These are phyloP conservation scores for Pectinophora gossypiella DNA, from an alignment of 1,140 invertebrate genomes.

Conservation along the genomic window DNA sequence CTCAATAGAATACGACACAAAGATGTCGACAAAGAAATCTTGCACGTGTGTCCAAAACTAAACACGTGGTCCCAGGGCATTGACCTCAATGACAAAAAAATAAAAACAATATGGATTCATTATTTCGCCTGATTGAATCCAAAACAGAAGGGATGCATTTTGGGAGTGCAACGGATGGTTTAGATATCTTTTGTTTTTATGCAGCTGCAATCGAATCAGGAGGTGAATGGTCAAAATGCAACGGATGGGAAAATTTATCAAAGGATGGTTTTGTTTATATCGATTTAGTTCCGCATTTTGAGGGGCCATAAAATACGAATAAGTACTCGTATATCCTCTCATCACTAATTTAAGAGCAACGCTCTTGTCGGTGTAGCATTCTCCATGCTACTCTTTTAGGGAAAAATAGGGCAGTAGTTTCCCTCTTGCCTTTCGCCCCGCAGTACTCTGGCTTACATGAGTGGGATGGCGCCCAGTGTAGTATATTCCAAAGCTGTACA, in stretches of 20 bases:
- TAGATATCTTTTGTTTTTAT: conserved; percentile 1
- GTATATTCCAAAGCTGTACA: no score
- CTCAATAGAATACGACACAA: conserved; percentile 36
- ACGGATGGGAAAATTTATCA: neutral
- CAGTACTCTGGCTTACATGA: no score
- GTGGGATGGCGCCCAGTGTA: no score
- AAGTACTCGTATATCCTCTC: no score
- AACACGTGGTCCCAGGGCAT: neutral
- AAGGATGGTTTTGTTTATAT: no score
- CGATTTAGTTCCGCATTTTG: no score
- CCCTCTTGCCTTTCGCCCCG: no score
- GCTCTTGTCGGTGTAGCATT: no score
- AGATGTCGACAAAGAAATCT: conserved; percentile 43
- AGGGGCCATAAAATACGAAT: no score
- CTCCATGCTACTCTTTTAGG: no score
- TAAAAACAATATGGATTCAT: neutral
- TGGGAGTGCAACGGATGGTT: neutral
- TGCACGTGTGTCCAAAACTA: conserved; percentile 46
- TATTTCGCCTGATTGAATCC: neutral
- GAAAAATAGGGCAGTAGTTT: no score
- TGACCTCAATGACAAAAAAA: neutral
- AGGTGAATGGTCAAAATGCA: neutral
- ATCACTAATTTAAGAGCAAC: no score
- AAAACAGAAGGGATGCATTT: neutral
- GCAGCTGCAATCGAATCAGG: neutral